phyloP scores from a whole-genome alignment of 2,888 invertebrate genomes.

The Torymus aiolomorphi region DNA sequence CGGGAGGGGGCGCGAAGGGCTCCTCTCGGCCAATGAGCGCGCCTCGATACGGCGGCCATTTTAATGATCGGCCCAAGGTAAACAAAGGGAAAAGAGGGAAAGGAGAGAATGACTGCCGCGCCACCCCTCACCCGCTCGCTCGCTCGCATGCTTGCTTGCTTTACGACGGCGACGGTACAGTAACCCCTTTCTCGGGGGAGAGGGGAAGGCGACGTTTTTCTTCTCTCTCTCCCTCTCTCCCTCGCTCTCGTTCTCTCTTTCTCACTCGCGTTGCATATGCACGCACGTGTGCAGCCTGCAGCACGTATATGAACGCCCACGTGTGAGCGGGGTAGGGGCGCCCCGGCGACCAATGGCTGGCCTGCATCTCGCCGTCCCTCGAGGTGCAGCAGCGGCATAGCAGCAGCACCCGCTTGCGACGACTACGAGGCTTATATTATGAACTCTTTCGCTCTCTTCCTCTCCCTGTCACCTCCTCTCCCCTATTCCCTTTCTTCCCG shows the following conservation, averaged over 20 bases:
- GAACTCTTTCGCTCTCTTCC: conserved; percentile 54
- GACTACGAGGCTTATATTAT: conserved; percentile 11
- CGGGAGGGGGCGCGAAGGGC: conserved; percentile 8
- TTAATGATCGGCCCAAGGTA: conserved; percentile 75
- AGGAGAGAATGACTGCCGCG: conserved; percentile 70
- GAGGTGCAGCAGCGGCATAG: conserved; percentile 49
- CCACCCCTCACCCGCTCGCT: conserved; percentile 59
- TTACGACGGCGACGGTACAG: conserved; percentile 56
- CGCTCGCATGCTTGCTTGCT: too few species aligned
- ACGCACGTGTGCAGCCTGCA: conserved; percentile 59
- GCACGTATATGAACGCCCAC: conserved; percentile 71
- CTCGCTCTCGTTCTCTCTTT: too few species aligned
- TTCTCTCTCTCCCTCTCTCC: too few species aligned
- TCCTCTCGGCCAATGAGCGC: conserved; percentile 71
- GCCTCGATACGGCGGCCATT: conserved; percentile 74
- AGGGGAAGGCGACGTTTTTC: neutral
- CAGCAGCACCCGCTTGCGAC: conserved; percentile 12
- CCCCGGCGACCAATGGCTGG: conserved; percentile 70
- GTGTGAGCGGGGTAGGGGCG: conserved; percentile 62
- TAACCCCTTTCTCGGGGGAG: conserved; percentile 63
- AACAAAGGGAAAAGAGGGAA: conserved; percentile 69
- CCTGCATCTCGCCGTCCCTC: conserved; percentile 64
- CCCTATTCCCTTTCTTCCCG: conserved; percentile 43
- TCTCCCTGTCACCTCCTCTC: conserved; percentile 33
- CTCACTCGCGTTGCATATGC: neutral